phyloP scores from a whole-genome alignment of 2,113 vertebrate species.

The Sylvilagus bachmani region DNA sequence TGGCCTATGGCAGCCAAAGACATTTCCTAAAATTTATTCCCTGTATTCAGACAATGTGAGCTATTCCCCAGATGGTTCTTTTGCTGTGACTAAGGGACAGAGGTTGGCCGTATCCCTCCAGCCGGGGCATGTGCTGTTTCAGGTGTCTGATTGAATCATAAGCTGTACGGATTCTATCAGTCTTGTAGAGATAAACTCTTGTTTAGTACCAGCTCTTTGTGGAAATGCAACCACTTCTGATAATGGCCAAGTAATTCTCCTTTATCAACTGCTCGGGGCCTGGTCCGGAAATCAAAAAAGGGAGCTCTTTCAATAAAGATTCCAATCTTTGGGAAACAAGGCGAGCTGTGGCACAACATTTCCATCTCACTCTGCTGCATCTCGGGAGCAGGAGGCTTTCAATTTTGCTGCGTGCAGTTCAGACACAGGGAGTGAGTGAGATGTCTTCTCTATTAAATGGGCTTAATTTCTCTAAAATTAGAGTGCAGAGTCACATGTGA shows the following conservation, averaged over 20 bases:
- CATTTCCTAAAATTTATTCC: not conserved
- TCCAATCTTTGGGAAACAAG: conserved; percentile 84
- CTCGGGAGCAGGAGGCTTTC: not conserved
- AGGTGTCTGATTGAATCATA: conserved; percentile 87
- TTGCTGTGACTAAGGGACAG: not conserved
- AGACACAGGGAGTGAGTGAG: not conserved
- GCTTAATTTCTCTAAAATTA: conserved; percentile 53
- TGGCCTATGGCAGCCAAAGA: not conserved
- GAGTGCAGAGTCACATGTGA: not conserved
- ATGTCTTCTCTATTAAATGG: not conserved
- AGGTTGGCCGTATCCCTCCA: conserved; percentile 31
- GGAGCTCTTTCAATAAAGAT: conserved; percentile 89
- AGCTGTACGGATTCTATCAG: conserved; percentile 81
- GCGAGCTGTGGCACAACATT: conserved; percentile 68
- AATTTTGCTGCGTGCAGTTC: conserved; percentile 48
- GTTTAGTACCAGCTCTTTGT: conserved; percentile 86
- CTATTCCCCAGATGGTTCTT: not conserved
- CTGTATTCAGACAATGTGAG: not conserved
- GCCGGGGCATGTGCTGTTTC: conserved; percentile 67
- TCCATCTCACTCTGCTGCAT: not conserved
- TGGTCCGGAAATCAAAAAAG: conserved; percentile 88
- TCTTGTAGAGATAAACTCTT: conserved; percentile 87
- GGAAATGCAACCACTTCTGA: conserved; percentile 87
- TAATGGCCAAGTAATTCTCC: conserved; percentile 89
- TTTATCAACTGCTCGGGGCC: conserved; percentile 87